Evolutionary conservation across 2,113 vertebrate genomes (phyloP), one percentile per base, ranked within the genome.

Genomic region (Tor tambroides): DNA sequence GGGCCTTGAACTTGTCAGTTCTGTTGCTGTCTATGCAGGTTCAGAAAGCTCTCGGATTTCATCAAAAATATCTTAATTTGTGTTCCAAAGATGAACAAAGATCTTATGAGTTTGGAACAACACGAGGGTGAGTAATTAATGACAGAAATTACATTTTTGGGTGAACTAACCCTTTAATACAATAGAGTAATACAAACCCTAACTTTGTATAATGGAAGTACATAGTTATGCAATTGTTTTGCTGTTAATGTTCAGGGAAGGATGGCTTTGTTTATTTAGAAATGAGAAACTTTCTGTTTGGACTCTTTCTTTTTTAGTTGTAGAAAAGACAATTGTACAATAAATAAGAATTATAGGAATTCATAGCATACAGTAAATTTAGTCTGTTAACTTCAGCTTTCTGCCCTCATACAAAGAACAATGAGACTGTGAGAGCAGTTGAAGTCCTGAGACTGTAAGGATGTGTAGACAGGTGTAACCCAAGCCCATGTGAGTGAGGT

Each of bases 391-490:
- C 84, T 78, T 86, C 63, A 43, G 65, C 11, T 17, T 88, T 79
- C 72, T 75, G n/a, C 23, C 30, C 83, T 87, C 71, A 78, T 51
- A 87, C 76, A 87, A 78, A 83, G 82, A 75, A 41, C 8, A 69
- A 51, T 80, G 81, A 85, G 81, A 69, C 74, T 80, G 67, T 88
- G 23, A 67, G 63, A 74, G 49, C 26, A 12, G 32, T 79, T 41
- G 74, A 85, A 71, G 77, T 61, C 46, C 26, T 30, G 80, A 38
- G 67, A 41, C 12, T 90, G 86, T 85, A 87, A 80, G 85, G 88
- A 91, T 91, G 90, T 90, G 91, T 91, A 90, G 92, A 90, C n/a
- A 85, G 85, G 90, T 92, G 92, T 93, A 92, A 94, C 91, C 89
- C 91, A 80, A 92, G 86, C 87, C 89, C 89, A 86, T 89, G 90